These are phyloP conservation scores for Lobophora halterata DNA, from an alignment of 2,888 invertebrate species.

Conservation along the genomic window DNA sequence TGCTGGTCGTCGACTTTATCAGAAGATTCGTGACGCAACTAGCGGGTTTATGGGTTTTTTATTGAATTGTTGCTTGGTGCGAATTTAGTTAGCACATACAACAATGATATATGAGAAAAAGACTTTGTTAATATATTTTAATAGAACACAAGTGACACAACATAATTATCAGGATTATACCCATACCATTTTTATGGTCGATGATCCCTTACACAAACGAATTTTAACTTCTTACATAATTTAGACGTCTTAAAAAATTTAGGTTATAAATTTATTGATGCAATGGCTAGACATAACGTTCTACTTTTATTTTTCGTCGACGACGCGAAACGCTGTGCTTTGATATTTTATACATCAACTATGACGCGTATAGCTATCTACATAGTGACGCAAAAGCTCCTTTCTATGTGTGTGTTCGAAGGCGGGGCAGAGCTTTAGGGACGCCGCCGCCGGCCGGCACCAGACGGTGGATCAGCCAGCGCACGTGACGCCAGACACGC, in stretches of 20 bases:
- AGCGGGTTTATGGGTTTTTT: no score
- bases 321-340: slow-evolving; percentile 1
- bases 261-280: slow-evolving; percentile 27
- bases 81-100: no score
- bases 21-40: slow-evolving; percentile 11
- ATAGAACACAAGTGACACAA: no score
- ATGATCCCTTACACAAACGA: no score
- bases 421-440: slow-evolving; percentile 55
- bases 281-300: slow-evolving; percentile 34
- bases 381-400: slow-evolving; percentile 50
- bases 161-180: no score
- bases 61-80: no score
- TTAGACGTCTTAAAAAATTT: neutral
- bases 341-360: slow-evolving; percentile 30
- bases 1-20: slow-evolving; percentile 15
- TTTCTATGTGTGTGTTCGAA: slow-evolving; percentile 34
- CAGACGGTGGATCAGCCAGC: slow-evolving; percentile 30
- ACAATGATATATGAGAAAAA: no score
- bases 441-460: slow-evolving; percentile 30
- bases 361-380: slow-evolving; percentile 33
- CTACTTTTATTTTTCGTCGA: slow-evolving; percentile 28
- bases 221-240: slow-evolving; percentile 1
- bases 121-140: no score
- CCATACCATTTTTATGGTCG: no score
- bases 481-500: slow-evolving; percentile 65